Evolutionary conservation across 2,888 invertebrate species (phyloP).

Genomic region (Plusia festucae): DNA sequence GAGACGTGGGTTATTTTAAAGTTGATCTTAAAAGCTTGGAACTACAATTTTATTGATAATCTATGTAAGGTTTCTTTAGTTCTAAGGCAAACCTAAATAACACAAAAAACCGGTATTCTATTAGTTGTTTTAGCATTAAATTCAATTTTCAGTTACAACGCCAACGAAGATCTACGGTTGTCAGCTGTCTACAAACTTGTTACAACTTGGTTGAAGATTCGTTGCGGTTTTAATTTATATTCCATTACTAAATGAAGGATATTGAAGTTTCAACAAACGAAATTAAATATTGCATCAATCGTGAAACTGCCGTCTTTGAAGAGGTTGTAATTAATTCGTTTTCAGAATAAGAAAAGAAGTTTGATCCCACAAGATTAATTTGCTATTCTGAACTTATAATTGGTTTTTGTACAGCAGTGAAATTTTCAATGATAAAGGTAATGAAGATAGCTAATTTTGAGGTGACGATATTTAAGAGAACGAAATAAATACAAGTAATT

Average conservation of each 20-base stretch:
- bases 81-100: neutral
- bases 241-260: neutral
- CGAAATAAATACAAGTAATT: neutral
- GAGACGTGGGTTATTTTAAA: neutral
- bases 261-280: conserved; percentile 8
- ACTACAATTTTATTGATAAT: too few relatives aligned
- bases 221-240: conserved; percentile 13
- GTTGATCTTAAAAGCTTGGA: neutral
- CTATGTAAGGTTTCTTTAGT: neutral
- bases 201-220: conserved; percentile 17
- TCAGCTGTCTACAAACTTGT: conserved; percentile 26
- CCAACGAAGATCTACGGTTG: conserved; percentile 26
- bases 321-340: neutral
- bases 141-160: conserved; percentile 21
- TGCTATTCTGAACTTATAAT: neutral
- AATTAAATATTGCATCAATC: conserved; percentile 8
- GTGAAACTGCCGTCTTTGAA: conserved; percentile 3
- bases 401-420: neutral
- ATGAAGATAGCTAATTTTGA: neutral
- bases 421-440: neutral
- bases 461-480: neutral
- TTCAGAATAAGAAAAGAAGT: conserved; percentile 1
- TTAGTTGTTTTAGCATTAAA: conserved; percentile 24
- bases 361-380: conserved; percentile 4
- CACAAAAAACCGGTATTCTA: neutral